Conservation (phyloP, 2,797 vertebrate species). For the Thamnophis elegans region DNA sequence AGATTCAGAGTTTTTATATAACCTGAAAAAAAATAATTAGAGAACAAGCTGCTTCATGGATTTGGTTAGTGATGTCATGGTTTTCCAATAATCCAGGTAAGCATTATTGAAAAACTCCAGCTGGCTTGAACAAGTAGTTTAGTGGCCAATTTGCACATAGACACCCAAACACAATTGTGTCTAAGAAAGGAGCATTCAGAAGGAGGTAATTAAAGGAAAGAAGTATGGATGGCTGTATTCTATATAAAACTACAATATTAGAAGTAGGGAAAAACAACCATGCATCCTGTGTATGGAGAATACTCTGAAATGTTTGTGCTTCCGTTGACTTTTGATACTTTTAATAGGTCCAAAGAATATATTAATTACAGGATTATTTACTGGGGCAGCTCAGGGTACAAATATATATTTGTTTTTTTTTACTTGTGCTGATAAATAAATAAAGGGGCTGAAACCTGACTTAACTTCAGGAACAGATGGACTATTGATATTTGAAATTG, state of each 20-base stretch:
- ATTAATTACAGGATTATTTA: conserved; percentile 60
- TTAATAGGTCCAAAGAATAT: conserved; percentile 64
- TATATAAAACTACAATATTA: conserved; percentile 12
- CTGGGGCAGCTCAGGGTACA: conserved; percentile 45
- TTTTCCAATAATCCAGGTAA: conserved; percentile 1
- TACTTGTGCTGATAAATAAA: too few species aligned
- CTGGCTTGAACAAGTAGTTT: conserved; percentile 2
- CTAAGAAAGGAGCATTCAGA: background rate
- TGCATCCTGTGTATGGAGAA: conserved; percentile 35
- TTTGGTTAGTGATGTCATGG: background rate
- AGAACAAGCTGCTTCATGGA: background rate
- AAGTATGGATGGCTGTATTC: conserved; percentile 18
- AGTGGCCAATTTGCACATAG: conserved; percentile 1
- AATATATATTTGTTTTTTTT: too few species aligned
- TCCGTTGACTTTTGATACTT: conserved; percentile 48
- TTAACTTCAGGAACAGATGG: background rate
- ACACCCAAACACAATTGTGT: background rate
- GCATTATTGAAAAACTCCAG: background rate
- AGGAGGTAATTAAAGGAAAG: background rate
- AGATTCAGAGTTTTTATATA: background rate
- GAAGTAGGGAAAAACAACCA: background rate
- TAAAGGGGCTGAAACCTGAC: background rate
- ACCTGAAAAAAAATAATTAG: background rate
- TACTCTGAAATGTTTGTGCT: conserved; percentile 48
- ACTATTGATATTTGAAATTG: background rate